phyloP scores from a whole-genome alignment of 2,888 invertebrate species.

The Patella ulyssiponensis region DNA sequence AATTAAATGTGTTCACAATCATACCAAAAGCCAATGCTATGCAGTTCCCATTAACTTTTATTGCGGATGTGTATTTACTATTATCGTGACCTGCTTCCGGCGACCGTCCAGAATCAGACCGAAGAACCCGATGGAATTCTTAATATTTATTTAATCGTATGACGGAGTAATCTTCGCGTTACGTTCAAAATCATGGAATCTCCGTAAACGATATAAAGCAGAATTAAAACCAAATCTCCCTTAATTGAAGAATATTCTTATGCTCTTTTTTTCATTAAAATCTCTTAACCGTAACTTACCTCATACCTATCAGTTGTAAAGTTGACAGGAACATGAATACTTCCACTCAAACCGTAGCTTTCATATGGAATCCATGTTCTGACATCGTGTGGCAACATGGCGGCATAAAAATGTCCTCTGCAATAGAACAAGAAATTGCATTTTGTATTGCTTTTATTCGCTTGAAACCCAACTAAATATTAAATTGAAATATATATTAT shows the following conservation, averaged over 20 bases:
- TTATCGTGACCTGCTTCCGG: too few species aligned
- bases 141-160: too few species aligned
- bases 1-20: background rate
- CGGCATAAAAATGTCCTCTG: constrained; percentile 26
- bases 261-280: too few species aligned
- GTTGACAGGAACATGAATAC: background rate
- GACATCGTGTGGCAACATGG: constrained; percentile 22
- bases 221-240: too few species aligned
- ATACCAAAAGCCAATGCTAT: background rate
- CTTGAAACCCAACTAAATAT: background rate
- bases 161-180: too few species aligned
- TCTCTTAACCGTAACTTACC: constrained; percentile 4
- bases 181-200: too few species aligned
- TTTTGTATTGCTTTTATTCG: background rate
- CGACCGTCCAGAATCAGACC: too few species aligned
- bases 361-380: constrained; percentile 34
- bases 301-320: constrained; percentile 24
- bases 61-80: too few species aligned
- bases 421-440: background rate
- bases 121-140: too few species aligned
- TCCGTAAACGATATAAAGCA: too few species aligned
- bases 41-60: background rate
- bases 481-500: background rate
- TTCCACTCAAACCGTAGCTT: constrained; percentile 6
- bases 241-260: too few species aligned